A percentile compares a stretch with the other conserved stretches of the same genome.
These are phyloP conservation scores for Gymnogyps californianus DNA, from an alignment of 2,113 vertebrate genomes.

Conservation along the genomic window DNA sequence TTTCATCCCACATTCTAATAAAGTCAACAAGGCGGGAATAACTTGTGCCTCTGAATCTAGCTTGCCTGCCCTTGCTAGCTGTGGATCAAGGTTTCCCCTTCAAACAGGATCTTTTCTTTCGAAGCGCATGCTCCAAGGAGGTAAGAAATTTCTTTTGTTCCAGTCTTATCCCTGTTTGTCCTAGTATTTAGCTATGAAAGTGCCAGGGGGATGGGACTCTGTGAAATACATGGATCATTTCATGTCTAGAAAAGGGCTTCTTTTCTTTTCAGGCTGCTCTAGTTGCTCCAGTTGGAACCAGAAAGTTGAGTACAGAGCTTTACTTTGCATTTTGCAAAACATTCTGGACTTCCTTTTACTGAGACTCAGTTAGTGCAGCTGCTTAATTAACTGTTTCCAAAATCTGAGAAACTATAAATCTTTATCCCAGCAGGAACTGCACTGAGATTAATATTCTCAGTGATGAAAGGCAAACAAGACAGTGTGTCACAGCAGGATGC, in stretches of 20 bases:
- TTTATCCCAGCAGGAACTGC: neutral
- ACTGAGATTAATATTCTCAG: neutral
- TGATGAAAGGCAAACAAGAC: neutral
- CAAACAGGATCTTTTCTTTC: neutral
- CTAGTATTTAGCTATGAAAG: neutral
- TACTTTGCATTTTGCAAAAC: neutral
- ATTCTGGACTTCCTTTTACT: neutral
- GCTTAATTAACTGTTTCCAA: conserved; percentile 28
- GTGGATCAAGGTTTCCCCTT: neutral
- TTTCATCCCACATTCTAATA: neutral
- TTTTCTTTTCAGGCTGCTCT: neutral
- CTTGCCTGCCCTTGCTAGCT: neutral
- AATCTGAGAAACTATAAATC: neutral
- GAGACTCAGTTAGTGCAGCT: neutral
- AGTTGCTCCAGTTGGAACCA: neutral
- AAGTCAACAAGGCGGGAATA: neutral
- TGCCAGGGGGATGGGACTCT: neutral
- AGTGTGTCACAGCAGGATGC: neutral
- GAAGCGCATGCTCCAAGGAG: neutral
- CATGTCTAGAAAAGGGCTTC: neutral
- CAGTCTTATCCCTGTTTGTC: neutral
- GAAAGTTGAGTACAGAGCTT: neutral
- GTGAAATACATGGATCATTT: neutral
- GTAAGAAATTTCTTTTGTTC: neutral
- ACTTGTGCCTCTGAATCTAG: neutral